A percentile compares a stretch with the other conserved stretches of the same genome.
phyloP scores from a whole-genome alignment of 2,888 invertebrate genomes.

The Aradus depressus region DNA sequence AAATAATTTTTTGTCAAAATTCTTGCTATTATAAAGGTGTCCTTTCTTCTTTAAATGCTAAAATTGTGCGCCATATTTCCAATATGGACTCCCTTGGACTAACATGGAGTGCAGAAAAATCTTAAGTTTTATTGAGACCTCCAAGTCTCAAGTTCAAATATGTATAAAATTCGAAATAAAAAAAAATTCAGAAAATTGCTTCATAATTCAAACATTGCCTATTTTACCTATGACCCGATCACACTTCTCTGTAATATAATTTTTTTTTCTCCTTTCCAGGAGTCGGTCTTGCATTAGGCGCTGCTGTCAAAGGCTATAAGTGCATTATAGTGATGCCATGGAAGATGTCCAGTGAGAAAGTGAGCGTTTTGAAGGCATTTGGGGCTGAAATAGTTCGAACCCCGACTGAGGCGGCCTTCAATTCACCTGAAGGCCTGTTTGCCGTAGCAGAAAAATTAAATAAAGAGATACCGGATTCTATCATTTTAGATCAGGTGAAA shows the following conservation, averaged over 20 bases:
- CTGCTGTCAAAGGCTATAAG: conserved; percentile 82
- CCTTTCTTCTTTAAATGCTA: no score
- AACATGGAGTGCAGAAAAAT: no score
- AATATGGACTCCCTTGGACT: no score
- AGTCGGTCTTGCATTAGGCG: conserved; percentile 89
- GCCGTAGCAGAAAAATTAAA: conserved; percentile 71
- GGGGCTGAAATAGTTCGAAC: conserved; percentile 94
- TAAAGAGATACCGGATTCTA: conserved; percentile 77
- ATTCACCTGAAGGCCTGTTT: conserved; percentile 82
- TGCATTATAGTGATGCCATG: conserved; percentile 98
- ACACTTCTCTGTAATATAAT: neutral
- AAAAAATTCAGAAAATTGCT: no score
- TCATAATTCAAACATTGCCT: no score
- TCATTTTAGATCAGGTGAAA: conserved; percentile 81
- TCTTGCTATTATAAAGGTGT: no score
- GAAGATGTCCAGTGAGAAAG: conserved; percentile 99
- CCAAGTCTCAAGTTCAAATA: no score
- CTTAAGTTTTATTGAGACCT: no score
- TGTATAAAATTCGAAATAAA: no score
- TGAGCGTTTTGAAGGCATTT: conserved; percentile 72
- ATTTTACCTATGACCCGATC: no score
- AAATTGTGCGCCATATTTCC: no score
- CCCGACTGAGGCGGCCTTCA: conserved; percentile 82
- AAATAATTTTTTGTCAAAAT: no score
- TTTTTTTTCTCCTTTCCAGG: conserved; percentile 43